Conservation (phyloP, 2,888 invertebrate genomes). For the Trilocha varians region DNA sequence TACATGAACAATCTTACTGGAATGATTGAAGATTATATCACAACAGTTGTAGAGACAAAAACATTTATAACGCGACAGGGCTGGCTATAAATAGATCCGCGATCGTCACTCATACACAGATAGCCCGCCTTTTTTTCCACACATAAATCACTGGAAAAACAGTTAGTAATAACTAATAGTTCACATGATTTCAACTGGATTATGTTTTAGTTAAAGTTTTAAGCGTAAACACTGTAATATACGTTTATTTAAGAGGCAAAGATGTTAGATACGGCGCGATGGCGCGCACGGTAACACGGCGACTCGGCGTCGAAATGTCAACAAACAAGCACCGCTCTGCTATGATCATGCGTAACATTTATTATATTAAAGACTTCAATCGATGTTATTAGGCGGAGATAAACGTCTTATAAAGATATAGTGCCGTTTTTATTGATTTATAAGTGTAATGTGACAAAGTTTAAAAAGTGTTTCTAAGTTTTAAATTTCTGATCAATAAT, state of each 20-base stretch:
- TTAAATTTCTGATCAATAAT: too few species aligned
- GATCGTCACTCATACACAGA: conserved; percentile 58
- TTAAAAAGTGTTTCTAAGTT: too few species aligned
- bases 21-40: conserved; percentile 22
- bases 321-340: conserved; percentile 34
- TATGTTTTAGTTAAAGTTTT: neutral
- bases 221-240: conserved; percentile 8
- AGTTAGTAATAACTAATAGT: conserved; percentile 23
- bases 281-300: conserved; percentile 52
- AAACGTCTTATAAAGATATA: neutral
- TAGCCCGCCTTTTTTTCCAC: conserved; percentile 57
- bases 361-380: neutral
- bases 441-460: too few species aligned
- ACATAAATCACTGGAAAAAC: conserved; percentile 31
- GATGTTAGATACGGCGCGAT: conserved; percentile 44
- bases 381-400: neutral
- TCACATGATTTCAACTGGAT: conserved; percentile 20
- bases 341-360: neutral
- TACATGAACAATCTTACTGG: conserved; percentile 17
- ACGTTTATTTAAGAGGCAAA: conserved; percentile 31
- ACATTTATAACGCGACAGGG: conserved; percentile 42
- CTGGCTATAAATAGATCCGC: conserved; percentile 59
- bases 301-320: conserved; percentile 51
- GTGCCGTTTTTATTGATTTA: neutral
- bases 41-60: conserved; percentile 24